A percentile compares a stretch with the other conserved stretches of the same genome.
These are phyloP conservation scores for Paedocypris sp. DNA, from an alignment of 2,113 vertebrate species.

Conservation along the genomic window DNA sequence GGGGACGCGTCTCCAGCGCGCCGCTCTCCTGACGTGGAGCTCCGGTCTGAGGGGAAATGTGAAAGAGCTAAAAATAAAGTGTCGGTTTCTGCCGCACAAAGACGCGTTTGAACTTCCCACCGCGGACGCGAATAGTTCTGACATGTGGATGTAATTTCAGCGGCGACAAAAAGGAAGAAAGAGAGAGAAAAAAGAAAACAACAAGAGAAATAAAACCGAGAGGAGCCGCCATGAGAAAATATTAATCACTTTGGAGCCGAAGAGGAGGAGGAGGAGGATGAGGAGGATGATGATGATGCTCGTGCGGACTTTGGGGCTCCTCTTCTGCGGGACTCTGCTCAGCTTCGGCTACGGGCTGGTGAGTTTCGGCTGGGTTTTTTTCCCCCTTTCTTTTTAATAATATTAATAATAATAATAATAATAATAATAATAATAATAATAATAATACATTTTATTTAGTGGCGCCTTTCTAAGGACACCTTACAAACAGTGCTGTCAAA, in stretches of 20 bases:
- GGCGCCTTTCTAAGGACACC: too few relatives aligned
- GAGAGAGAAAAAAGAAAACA: constrained; percentile 59
- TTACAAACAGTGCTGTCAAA: too few relatives aligned
- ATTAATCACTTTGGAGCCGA: constrained; percentile 53
- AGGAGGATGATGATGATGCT: constrained; percentile 77
- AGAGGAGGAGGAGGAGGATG: constrained; percentile 36
- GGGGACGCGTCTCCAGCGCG: too few relatives aligned
- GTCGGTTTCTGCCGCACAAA: constrained; percentile 67
- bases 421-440: too few relatives aligned
- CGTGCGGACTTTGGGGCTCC: constrained; percentile 70
- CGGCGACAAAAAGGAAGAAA: constrained; percentile 54
- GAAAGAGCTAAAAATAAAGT: constrained; percentile 80
- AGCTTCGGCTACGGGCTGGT: constrained; percentile 73
- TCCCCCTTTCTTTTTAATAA: not conserved
- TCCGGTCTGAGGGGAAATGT: constrained; percentile 56
- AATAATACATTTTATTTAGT: too few relatives aligned
- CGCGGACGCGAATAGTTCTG: constrained; percentile 72
- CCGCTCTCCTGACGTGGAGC: too few relatives aligned
- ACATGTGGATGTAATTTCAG: constrained; percentile 90
- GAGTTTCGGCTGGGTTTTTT: constrained; percentile 57
- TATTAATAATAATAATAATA: too few relatives aligned
- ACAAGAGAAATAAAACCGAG: constrained; percentile 55
- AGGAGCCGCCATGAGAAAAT: constrained; percentile 47
- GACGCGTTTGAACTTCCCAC: constrained; percentile 80
- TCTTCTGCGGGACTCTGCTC: constrained; percentile 67